phyloP scores from a whole-genome alignment of 2,888 invertebrate genomes.

The Geophilus truncorum region DNA sequence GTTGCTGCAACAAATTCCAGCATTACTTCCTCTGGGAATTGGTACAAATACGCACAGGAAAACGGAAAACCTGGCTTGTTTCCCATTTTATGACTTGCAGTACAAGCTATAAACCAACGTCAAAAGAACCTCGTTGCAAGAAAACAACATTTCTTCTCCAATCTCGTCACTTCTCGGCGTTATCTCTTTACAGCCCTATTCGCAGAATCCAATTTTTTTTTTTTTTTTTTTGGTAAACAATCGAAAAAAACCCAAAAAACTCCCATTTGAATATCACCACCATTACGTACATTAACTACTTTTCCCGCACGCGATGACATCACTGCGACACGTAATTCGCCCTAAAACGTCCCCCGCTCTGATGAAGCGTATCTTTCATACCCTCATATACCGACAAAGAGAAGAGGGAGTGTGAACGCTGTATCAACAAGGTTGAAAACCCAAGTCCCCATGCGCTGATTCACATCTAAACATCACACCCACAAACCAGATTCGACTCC shows the following conservation, averaged over 20 bases:
- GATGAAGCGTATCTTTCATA: neutral
- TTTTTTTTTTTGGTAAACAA: too few relatives aligned
- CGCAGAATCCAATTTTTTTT: too few relatives aligned
- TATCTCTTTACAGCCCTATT: too few relatives aligned
- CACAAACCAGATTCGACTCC: neutral
- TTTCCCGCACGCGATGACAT: neutral
- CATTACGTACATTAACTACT: neutral
- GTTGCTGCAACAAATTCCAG: neutral
- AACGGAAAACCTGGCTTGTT: neutral
- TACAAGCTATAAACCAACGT: constrained; percentile 7
- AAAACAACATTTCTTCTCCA: neutral
- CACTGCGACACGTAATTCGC: constrained; percentile 9
- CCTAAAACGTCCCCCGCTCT: neutral
- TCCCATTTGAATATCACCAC: neutral
- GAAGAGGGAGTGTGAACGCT: neutral
- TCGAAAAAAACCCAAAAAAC: neutral
- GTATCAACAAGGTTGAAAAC: neutral
- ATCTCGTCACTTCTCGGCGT: neutral
- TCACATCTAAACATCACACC: constrained; percentile 23
- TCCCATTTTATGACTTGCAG: neutral
- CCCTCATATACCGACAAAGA: neutral
- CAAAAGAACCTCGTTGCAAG: neutral
- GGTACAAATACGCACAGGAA: neutral
- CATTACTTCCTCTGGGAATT: neutral
- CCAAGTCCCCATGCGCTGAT: neutral